A percentile compares a stretch with the other conserved stretches of the same genome.
Conservation (phyloP, 2,113 vertebrate genomes). For the Xiphophorus couchianus region DNA sequence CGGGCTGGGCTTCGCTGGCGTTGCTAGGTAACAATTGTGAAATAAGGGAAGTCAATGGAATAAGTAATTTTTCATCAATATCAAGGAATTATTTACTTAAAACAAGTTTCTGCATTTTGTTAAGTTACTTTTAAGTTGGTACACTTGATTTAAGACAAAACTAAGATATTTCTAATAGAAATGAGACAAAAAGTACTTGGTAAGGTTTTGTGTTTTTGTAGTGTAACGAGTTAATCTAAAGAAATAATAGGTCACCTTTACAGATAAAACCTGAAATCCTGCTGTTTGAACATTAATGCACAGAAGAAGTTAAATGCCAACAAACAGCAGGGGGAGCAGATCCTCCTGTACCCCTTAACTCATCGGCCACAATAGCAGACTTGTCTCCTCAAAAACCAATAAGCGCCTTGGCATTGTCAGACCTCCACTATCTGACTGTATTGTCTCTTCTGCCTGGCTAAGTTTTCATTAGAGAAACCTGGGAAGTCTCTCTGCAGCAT, state of each 20-base stretch:
- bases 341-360: slow-evolving; percentile 34
- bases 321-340: slow-evolving; percentile 46
- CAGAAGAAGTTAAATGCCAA: slow-evolving; percentile 34
- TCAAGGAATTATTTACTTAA: too few species aligned
- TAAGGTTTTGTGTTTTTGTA: too few species aligned
- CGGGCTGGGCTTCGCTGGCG: too few species aligned
- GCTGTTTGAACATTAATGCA: slow-evolving; percentile 20
- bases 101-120: too few species aligned
- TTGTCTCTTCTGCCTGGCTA: slow-evolving; percentile 63
- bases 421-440: slow-evolving; percentile 58
- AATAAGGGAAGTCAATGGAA: too few species aligned
- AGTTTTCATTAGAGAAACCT: slow-evolving; percentile 75
- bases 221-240: too few species aligned
- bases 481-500: slow-evolving; percentile 40
- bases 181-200: too few species aligned
- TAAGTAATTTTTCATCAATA: too few species aligned
- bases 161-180: too few species aligned
- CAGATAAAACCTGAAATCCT: slow-evolving; percentile 1
- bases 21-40: too few species aligned
- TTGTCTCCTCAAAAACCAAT: slow-evolving; percentile 58
- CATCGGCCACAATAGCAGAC: slow-evolving; percentile 46
- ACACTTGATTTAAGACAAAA: too few species aligned
- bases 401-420: slow-evolving; percentile 50
- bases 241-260: background rate
- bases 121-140: too few species aligned